A percentile compares a stretch with the other conserved stretches of the same genome.
Conservation (phyloP, 2,113 vertebrate genomes). For the Chaetodon auriga region DNA sequence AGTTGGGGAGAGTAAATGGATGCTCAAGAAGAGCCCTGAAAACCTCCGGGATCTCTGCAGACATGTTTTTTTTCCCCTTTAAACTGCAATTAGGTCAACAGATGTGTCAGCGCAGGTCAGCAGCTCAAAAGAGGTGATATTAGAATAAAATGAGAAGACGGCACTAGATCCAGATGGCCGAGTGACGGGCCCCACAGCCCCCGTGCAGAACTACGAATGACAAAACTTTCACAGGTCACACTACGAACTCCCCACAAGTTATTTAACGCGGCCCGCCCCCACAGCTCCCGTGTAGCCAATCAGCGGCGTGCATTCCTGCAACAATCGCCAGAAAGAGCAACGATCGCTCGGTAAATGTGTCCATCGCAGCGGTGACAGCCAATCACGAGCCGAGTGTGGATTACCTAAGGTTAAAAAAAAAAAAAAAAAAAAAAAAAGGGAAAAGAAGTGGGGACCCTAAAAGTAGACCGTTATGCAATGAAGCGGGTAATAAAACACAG, state of each 20-base stretch:
- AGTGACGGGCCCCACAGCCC: background rate
- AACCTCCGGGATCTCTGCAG: constrained; percentile 91
- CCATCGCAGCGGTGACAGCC: background rate
- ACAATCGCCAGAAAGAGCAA: background rate
- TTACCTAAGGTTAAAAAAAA: constrained; percentile 41
- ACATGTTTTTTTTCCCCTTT: constrained; percentile 56
- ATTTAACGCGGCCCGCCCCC: constrained; percentile 54
- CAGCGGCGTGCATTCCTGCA: background rate
- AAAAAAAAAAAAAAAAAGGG: background rate
- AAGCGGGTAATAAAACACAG: background rate
- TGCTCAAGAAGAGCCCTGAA: constrained; percentile 91
- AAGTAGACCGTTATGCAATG: background rate
- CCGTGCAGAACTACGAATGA: fast-evolving
- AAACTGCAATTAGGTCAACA: background rate
- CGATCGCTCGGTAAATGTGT: constrained; percentile 5
- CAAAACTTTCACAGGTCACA: background rate
- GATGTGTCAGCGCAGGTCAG: background rate
- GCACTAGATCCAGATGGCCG: background rate
- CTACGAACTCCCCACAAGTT: constrained; percentile 27
- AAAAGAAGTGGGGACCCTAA: background rate
- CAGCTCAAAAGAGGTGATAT: background rate
- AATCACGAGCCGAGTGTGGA: background rate
- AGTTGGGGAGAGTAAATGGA: constrained; percentile 86
- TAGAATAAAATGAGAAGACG: background rate
- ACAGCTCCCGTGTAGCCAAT: constrained; percentile 45